Conservation (phyloP, 2,113 vertebrate species). For the Colinus virginianus region DNA sequence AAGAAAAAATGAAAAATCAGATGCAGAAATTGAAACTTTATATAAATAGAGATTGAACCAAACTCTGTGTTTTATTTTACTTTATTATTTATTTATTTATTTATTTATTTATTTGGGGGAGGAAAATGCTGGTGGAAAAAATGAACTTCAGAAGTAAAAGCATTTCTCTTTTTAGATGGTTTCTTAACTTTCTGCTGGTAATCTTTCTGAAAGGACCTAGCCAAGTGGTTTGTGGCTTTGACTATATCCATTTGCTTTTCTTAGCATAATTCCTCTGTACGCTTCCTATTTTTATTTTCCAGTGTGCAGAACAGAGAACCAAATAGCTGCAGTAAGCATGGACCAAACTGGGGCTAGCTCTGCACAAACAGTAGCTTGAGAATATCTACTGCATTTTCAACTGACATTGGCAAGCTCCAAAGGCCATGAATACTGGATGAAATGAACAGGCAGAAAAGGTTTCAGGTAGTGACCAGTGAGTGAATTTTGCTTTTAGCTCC, state of each 20-base stretch:
- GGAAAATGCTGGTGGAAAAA: neutral
- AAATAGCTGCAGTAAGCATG: neutral
- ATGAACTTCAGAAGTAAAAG: neutral
- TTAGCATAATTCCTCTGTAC: accelerated
- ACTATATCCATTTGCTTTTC: neutral
- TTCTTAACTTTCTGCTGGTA: neutral
- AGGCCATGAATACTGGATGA: neutral
- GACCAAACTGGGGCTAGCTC: neutral
- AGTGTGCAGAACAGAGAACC: accelerated
- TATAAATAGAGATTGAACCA: neutral
- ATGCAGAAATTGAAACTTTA: neutral
- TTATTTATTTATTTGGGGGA: neutral
- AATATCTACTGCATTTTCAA: neutral
- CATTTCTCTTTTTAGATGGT: neutral
- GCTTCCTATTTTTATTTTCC: neutral
- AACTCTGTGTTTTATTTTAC: too few relatives aligned
- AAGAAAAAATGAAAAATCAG: neutral
- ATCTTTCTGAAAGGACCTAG: neutral
- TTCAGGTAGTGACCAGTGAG: too few relatives aligned
- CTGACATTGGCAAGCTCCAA: neutral
- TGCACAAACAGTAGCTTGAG: neutral
- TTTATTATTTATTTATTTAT: too few relatives aligned
- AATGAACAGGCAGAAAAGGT: neutral
- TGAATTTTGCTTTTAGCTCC: neutral
- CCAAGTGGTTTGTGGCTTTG: neutral